Percentiles rank a stretch among this genome's conserved stretches.
Evolutionary conservation across 2,888 invertebrate species (phyloP).

Genomic region (Leucania comma): DNA sequence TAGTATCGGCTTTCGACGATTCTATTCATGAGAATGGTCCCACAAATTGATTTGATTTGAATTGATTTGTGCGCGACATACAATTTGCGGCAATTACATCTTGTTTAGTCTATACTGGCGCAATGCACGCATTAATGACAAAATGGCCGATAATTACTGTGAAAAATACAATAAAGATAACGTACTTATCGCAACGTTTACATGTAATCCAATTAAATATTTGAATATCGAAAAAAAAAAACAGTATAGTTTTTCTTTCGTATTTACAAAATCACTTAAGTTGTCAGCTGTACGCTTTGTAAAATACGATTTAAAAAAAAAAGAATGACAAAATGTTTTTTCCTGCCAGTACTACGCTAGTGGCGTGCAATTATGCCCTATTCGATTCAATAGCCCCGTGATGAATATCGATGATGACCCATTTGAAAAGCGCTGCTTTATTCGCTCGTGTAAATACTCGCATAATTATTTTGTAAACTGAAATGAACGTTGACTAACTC

Average conservation of each 20-base stretch:
- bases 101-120: conserved; percentile 39
- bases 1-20: conserved; percentile 2
- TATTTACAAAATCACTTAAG: conserved; percentile 30
- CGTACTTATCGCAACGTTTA: background rate
- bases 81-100: conserved; percentile 43
- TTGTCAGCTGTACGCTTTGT: conserved; percentile 16
- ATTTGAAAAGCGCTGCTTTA: conserved; percentile 69
- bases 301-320: conserved; percentile 36
- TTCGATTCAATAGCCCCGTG: conserved; percentile 76
- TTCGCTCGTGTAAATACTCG: conserved; percentile 50
- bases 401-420: conserved; percentile 78
- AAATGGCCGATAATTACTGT: background rate
- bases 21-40: conserved; percentile 35
- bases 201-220: background rate
- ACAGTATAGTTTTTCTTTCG: background rate
- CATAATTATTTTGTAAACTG: conserved; percentile 44
- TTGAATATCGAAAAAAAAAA: background rate
- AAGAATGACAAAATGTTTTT: conserved; percentile 43
- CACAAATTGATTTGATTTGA: conserved; percentile 46
- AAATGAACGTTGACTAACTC: conserved; percentile 38
- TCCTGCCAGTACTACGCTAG: conserved; percentile 39
- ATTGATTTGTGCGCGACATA: conserved; percentile 49
- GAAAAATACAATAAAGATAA: conserved; percentile 7
- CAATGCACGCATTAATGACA: conserved; percentile 17
- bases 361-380: conserved; percentile 73